Conservation (phyloP, 2,113 vertebrate genomes). For the Hylia prasina region DNA sequence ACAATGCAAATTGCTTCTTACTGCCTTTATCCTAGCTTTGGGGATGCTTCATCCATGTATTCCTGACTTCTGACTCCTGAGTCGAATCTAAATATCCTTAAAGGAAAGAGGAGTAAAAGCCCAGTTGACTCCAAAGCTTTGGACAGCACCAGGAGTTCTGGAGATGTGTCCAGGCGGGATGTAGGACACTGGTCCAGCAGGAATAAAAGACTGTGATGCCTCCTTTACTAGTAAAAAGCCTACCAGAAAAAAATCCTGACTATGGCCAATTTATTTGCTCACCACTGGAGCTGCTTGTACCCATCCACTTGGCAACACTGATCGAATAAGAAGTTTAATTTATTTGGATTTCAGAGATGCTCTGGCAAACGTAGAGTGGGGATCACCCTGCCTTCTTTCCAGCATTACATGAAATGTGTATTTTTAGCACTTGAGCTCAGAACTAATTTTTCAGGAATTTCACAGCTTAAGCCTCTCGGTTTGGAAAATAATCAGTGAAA, state of each 20-base stretch:
- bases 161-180: neutral
- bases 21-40: neutral
- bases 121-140: neutral
- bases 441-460: slow-evolving; percentile 22
- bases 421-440: neutral
- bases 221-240: neutral
- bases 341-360: neutral
- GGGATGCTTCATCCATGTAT: neutral
- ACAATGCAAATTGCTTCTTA: slow-evolving; percentile 47
- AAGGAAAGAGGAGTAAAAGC: neutral
- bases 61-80: neutral
- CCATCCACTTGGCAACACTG: neutral
- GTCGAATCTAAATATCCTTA: neutral
- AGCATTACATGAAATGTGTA: neutral
- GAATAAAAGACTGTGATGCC: neutral
- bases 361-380: neutral
- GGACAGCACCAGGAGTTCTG: neutral
- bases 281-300: neutral
- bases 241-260: neutral
- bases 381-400: neutral
- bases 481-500: neutral
- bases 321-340: neutral
- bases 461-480: neutral
- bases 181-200: neutral
- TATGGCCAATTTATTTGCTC: neutral